These are phyloP conservation scores for Manis javanica DNA, from an alignment of 2,797 vertebrate species.

Conservation along the genomic window DNA sequence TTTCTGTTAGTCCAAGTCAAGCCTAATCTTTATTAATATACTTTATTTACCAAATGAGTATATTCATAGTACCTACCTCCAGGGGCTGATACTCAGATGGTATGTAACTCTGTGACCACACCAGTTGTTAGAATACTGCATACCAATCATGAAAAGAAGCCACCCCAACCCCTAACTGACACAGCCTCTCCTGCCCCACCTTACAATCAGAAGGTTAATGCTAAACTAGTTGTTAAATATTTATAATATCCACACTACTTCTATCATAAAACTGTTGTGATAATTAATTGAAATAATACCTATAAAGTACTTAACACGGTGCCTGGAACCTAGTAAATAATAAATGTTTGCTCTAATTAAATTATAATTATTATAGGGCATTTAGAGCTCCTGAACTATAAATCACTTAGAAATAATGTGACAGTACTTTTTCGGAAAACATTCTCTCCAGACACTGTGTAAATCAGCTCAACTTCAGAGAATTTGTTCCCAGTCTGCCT, in stretches of 20 bases:
- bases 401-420: not conserved
- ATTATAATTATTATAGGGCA: not conserved
- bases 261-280: not conserved
- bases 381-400: not conserved
- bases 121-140: not conserved
- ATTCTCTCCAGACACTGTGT: slow-evolving; percentile 10
- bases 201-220: not conserved
- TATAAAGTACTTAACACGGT: slow-evolving; percentile 13
- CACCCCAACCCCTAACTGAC: not conserved
- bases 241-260: not conserved
- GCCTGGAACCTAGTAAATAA: slow-evolving; percentile 18
- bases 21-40: not conserved
- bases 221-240: not conserved
- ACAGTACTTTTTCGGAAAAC: slow-evolving; percentile 2
- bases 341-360: slow-evolving; percentile 15
- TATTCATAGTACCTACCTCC: not conserved
- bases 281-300: slow-evolving; percentile 25
- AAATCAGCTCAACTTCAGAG: not conserved
- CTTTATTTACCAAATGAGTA: not conserved
- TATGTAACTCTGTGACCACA: not conserved
- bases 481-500: not conserved
- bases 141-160: not conserved
- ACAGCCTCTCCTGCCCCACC: not conserved
- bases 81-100: not conserved
- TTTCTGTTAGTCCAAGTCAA: slow-evolving; percentile 14